Percentiles rank a stretch among this genome's conserved stretches.
These are phyloP conservation scores for Stegana nigrithorax DNA, from an alignment of 2,888 invertebrate species.

Conservation along the genomic window DNA sequence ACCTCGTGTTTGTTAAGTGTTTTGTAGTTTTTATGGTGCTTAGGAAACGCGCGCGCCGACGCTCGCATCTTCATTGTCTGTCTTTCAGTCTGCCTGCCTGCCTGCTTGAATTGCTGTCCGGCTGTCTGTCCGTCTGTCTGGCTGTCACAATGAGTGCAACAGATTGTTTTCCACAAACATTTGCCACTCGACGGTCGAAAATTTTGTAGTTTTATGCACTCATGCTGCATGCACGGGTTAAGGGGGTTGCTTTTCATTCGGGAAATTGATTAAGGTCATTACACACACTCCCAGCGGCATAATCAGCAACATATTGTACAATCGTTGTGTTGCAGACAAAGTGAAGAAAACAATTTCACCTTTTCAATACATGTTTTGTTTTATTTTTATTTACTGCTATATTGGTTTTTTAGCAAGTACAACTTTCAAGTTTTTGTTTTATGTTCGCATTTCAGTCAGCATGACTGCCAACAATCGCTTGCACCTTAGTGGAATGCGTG, in stretches of 20 bases:
- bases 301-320: slow-evolving; percentile 60
- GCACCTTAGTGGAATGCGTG: too few relatives aligned
- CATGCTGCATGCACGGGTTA: background rate
- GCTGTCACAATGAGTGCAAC: slow-evolving; percentile 40
- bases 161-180: too few relatives aligned
- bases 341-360: too few relatives aligned
- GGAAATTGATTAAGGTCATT: slow-evolving; percentile 59
- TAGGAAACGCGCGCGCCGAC: background rate
- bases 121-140: background rate
- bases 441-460: too few relatives aligned
- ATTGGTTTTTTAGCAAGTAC: too few relatives aligned
- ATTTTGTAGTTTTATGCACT: background rate
- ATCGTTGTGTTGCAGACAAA: too few relatives aligned
- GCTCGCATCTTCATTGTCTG: slow-evolving; percentile 22
- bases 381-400: too few relatives aligned
- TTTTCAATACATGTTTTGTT: too few relatives aligned
- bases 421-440: too few relatives aligned
- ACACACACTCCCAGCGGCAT: slow-evolving; percentile 60
- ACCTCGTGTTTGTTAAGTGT: background rate
- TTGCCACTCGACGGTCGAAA: background rate
- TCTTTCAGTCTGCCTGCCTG: background rate
- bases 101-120: background rate
- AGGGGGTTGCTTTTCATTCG: too few relatives aligned
- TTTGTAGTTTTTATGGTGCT: slow-evolving; percentile 9
- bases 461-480: too few relatives aligned